These are phyloP conservation scores for Malurus cyaneus DNA, from an alignment of 2,113 vertebrate species.

Conservation along the genomic window DNA sequence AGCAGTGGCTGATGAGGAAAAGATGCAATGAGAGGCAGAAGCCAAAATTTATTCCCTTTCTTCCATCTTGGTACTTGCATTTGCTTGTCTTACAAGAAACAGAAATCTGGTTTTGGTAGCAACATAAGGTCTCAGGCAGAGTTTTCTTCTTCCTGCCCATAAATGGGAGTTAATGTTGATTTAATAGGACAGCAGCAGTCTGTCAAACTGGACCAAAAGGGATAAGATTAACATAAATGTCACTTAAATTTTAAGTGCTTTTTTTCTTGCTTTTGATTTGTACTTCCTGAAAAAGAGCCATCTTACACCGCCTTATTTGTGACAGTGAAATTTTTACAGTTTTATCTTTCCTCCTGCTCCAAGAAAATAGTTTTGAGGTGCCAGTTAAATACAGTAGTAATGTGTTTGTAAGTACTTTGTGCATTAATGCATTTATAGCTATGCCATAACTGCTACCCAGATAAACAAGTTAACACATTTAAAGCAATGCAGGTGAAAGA, in stretches of 20 bases:
- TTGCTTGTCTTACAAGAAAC: background rate
- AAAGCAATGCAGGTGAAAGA: background rate
- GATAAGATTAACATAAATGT: background rate
- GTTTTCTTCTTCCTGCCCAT: background rate
- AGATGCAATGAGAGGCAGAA: background rate
- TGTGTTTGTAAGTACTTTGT: background rate
- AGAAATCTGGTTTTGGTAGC: background rate
- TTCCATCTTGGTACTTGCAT: background rate
- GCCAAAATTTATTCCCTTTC: background rate
- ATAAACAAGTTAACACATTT: background rate
- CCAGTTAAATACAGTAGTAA: background rate
- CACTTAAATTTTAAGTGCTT: background rate
- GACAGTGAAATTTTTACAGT: background rate
- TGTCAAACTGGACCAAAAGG: background rate
- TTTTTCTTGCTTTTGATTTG: background rate
- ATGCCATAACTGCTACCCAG: background rate
- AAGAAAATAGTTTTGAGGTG: background rate
- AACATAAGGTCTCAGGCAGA: background rate
- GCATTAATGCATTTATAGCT: background rate
- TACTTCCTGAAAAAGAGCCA: background rate
- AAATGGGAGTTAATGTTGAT: background rate
- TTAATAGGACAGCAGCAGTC: background rate
- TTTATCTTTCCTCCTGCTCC: background rate
- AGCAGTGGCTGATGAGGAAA: background rate
- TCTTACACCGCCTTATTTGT: background rate